These are phyloP conservation scores for Hecatera dysodea DNA, from an alignment of 2,888 invertebrate genomes.

Conservation along the genomic window DNA sequence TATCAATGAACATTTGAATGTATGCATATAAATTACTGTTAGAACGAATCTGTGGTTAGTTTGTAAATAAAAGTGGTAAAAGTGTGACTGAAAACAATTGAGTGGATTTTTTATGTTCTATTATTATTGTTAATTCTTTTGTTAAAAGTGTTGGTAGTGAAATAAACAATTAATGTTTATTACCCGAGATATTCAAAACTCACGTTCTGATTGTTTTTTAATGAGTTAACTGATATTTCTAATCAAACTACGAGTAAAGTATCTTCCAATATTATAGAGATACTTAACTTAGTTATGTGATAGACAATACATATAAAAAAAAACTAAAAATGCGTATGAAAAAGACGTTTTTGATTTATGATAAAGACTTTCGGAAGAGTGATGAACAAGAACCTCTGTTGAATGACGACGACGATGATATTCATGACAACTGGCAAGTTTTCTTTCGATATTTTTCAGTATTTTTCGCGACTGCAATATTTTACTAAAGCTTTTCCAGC, in stretches of 20 bases:
- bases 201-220: not conserved
- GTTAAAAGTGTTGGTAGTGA: not conserved
- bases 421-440: slow-evolving; percentile 79
- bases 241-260: not conserved
- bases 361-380: slow-evolving; percentile 71
- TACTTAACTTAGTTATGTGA: not conserved
- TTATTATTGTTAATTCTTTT: not conserved
- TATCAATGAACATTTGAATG: slow-evolving; percentile 9
- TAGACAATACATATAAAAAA: not conserved
- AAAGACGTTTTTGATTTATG: slow-evolving; percentile 81
- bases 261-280: not conserved
- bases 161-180: not conserved
- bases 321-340: slow-evolving; percentile 80
- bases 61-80: not conserved
- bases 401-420: slow-evolving; percentile 66
- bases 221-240: not conserved
- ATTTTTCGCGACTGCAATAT: not conserved
- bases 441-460: not conserved
- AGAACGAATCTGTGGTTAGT: not conserved
- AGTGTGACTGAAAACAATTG: not conserved
- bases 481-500: not conserved
- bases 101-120: not conserved
- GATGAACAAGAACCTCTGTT: slow-evolving; percentile 79
- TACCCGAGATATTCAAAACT: not conserved
- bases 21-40: not conserved